Conservation (phyloP, 1,140 invertebrate species). For the Nephotettix cincticeps region DNA sequence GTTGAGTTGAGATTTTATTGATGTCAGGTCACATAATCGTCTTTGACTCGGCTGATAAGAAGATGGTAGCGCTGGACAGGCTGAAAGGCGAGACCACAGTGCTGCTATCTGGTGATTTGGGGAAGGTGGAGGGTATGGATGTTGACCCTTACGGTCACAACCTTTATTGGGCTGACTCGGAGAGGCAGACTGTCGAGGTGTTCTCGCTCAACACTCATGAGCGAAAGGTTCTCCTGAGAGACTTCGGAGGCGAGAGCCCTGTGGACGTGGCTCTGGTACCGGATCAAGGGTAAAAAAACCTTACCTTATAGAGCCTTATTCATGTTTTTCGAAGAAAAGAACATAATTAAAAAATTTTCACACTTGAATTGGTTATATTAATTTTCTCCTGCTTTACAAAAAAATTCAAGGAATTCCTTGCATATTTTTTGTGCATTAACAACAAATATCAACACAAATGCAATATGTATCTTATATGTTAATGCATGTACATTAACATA, state of each 20-base stretch:
- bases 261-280: constrained; percentile 61
- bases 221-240: constrained; percentile 55
- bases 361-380: too few species aligned
- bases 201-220: constrained; percentile 53
- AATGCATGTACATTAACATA: too few species aligned
- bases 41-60: constrained; percentile 1
- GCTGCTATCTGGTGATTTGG: constrained; percentile 51
- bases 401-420: too few species aligned
- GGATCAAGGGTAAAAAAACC: constrained; percentile 62
- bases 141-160: constrained; percentile 66
- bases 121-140: constrained; percentile 59
- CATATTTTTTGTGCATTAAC: too few species aligned
- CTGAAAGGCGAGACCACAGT: not conserved
- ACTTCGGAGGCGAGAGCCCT: constrained; percentile 55
- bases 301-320: too few species aligned
- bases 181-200: constrained; percentile 58
- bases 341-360: too few species aligned
- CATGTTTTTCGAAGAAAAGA: too few species aligned
- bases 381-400: too few species aligned
- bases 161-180: constrained; percentile 63
- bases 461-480: too few species aligned
- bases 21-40: constrained; percentile 26
- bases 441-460: too few species aligned
- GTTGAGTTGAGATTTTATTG: too few species aligned
- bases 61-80: not conserved